Base-by-base conservation (phyloP, 1,140 invertebrate species). In the Leptoteleia sp. region DNA sequence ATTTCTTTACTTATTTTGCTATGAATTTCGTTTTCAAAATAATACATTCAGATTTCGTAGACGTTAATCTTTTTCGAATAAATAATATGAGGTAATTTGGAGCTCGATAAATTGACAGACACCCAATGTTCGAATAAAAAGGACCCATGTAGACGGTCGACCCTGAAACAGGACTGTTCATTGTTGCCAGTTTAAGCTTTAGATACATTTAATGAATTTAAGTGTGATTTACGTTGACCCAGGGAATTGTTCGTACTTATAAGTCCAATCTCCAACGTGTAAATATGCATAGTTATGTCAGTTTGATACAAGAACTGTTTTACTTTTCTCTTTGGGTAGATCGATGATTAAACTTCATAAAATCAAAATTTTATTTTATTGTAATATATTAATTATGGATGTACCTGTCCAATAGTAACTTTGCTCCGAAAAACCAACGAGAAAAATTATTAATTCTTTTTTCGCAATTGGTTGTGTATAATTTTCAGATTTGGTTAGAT, bases 181-280 rank as follows among this genome's bases (percentile, higher is more conserved):
- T 88, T 88, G 86, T 89, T 89, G 87, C 88, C 87, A 89, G 87
- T 89, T 88, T 88, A 87, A 88, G 80, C 81, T 82, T 79, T 81
- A 81, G 68, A 79, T 81, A 84, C 81, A 82, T 81, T 70, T 71
- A 79, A 71, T 76, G 76, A 70, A 78, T 57, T 83, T 72, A 81
- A 84, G 82, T 85, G 85, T 87, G 83, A 84, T 87, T 84, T 89
- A 83, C 83, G 82, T 88, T 86, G 76, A 89, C 86, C 87, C 85
- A 88, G 87, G 83, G 83, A 89, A 89, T 89, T 82, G 81, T 87
- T 88, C 79, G 84, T 88, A 88, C 81, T 86, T 87, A 81, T 88
- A 87, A 88, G 79, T 76, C 59, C 55, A 76, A 73, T 73, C 57
- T 71, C 62, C 65, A 78, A 80, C 52, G 52, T 79, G 73, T 67